These are phyloP conservation scores for Papilio polyxenes DNA, from an alignment of 1,140 invertebrate species.

Conservation along the genomic window DNA sequence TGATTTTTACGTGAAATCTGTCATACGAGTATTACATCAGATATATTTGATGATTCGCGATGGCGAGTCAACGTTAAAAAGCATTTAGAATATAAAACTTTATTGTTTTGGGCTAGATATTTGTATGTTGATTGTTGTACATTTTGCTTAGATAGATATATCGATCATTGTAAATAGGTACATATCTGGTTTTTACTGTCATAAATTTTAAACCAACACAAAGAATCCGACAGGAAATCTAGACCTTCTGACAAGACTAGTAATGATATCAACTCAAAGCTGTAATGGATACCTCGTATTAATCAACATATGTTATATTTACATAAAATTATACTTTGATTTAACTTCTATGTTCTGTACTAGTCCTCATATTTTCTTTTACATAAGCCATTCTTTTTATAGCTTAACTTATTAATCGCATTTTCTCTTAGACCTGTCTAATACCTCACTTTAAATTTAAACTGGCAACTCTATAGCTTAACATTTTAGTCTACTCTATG, in stretches of 20 bases:
- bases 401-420: not conserved
- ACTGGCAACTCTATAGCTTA: too few relatives aligned
- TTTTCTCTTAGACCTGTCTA: too few relatives aligned
- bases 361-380: not conserved
- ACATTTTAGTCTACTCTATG: not conserved
- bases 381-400: not conserved
- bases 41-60: too few relatives aligned
- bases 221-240: slow-evolving; percentile 3
- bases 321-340: not conserved
- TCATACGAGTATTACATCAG: too few relatives aligned
- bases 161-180: too few relatives aligned
- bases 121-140: not conserved
- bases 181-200: not conserved
- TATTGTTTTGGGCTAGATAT: too few relatives aligned
- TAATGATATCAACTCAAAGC: not conserved
- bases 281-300: not conserved
- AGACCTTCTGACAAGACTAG: not conserved
- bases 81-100: too few relatives aligned
- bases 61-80: too few relatives aligned
- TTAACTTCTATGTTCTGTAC: not conserved
- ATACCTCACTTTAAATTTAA: too few relatives aligned
- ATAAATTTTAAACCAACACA: not conserved
- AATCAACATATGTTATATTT: not conserved
- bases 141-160: not conserved
- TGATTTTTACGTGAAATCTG: too few relatives aligned